phyloP scores from a whole-genome alignment of 2,113 vertebrate species.

The Engraulis encrasicolus region DNA sequence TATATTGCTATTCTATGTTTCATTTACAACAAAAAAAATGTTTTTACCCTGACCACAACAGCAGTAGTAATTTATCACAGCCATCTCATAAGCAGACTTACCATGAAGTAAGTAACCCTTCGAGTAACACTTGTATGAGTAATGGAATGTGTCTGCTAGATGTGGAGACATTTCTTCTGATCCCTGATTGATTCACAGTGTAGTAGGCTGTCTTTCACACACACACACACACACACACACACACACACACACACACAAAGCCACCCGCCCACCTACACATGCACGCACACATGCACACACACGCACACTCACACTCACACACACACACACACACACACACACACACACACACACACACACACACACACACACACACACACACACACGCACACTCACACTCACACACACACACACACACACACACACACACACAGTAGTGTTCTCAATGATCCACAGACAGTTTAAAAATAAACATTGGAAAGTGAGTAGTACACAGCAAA shows the following conservation, averaged over 20 bases:
- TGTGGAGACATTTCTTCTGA: neutral
- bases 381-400: neutral
- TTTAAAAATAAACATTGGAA: neutral
- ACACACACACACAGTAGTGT: neutral
- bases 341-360: constrained; percentile 21
- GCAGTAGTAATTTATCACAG: too few relatives aligned
- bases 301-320: neutral
- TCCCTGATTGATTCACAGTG: neutral
- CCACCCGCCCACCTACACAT: constrained; percentile 42
- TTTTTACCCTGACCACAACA: too few relatives aligned
- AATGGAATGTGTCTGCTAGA: too few relatives aligned
- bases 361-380: neutral
- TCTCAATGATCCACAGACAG: neutral
- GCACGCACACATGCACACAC: constrained; percentile 17
- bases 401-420: neutral
- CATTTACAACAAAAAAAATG: too few relatives aligned
- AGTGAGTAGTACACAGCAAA: too few relatives aligned
- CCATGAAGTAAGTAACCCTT: too few relatives aligned
- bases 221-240: neutral
- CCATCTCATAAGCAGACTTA: too few relatives aligned
- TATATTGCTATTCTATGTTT: too few relatives aligned
- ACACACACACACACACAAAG: constrained; percentile 40
- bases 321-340: constrained; percentile 2
- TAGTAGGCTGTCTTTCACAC: neutral
- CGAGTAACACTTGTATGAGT: too few relatives aligned